phyloP scores from a whole-genome alignment of 2,888 invertebrate genomes.

The Gymnocheta viridis region DNA sequence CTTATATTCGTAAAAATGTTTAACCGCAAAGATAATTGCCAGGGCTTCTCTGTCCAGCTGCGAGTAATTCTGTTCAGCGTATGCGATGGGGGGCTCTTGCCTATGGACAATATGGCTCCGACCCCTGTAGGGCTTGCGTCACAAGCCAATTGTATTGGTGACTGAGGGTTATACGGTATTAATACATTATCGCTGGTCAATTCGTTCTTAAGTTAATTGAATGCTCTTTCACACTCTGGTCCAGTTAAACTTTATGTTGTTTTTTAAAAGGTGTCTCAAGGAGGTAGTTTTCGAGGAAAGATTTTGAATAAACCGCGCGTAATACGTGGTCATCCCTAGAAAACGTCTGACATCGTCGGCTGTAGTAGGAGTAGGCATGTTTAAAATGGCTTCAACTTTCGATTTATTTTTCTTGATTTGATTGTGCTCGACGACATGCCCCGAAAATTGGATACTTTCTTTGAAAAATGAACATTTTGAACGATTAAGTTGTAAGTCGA shows the following conservation, averaged over 20 bases:
- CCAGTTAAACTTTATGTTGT: background rate
- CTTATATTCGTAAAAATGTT: constrained; percentile 35
- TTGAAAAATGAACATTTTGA: constrained; percentile 1
- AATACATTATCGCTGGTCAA: background rate
- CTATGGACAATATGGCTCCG: too few species aligned
- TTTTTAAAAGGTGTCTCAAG: background rate
- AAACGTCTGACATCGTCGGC: background rate
- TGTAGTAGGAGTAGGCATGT: background rate
- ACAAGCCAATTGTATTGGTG: background rate
- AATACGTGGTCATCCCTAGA: background rate
- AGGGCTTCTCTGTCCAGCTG: constrained; percentile 62
- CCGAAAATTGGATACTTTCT: background rate
- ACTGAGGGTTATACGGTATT: background rate
- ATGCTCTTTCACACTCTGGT: background rate
- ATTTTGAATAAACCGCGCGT: background rate
- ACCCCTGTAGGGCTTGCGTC: constrained; percentile 12
- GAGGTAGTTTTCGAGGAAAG: background rate
- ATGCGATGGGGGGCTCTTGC: constrained; percentile 3
- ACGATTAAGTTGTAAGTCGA: background rate
- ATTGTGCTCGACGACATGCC: background rate
- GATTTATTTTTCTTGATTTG: background rate
- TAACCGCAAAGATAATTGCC: constrained; percentile 40
- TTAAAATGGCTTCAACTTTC: background rate
- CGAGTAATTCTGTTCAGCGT: constrained; percentile 64
- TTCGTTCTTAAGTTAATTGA: background rate